Percentiles rank a stretch among this genome's conserved stretches.
phyloP scores from a whole-genome alignment of 2,888 invertebrate genomes.

The Priapulus caudatus region DNA sequence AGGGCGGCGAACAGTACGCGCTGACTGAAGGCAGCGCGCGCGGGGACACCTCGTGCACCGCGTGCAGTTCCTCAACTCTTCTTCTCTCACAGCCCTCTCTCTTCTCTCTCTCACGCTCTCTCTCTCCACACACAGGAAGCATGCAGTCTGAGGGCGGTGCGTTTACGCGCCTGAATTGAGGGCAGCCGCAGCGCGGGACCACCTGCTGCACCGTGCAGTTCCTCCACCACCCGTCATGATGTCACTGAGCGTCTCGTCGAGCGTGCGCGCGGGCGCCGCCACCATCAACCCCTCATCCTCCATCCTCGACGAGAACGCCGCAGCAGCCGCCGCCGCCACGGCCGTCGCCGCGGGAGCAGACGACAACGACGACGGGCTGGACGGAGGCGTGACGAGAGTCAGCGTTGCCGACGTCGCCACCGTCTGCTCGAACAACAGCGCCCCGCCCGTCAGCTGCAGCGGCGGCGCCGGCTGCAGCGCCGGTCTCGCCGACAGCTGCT shows the following conservation, averaged over 20 bases:
- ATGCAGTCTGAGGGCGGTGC: too few relatives aligned
- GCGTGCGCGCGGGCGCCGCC: background rate
- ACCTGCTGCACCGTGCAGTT: background rate
- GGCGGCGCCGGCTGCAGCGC: background rate
- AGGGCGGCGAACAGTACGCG: background rate
- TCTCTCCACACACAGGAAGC: too few relatives aligned
- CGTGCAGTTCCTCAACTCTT: background rate
- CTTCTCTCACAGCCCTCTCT: too few relatives aligned
- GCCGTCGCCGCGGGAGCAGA: too few relatives aligned
- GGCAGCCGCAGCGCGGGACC: background rate
- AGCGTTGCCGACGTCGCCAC: too few relatives aligned
- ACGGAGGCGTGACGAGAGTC: background rate
- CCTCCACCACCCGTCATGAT: background rate
- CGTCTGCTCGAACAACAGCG: too few relatives aligned
- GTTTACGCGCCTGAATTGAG: background rate
- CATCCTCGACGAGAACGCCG: background rate
- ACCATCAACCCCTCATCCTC: background rate
- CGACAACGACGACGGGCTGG: background rate
- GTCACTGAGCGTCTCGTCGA: background rate
- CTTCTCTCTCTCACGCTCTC: too few relatives aligned
- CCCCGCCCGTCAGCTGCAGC: background rate
- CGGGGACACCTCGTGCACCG: slow-evolving; percentile 1
- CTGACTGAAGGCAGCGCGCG: background rate
- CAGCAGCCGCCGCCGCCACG: background rate
- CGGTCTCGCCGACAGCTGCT: background rate